phyloP scores from a whole-genome alignment of 2,113 vertebrate species.

The Brienomyrus longianalis region DNA sequence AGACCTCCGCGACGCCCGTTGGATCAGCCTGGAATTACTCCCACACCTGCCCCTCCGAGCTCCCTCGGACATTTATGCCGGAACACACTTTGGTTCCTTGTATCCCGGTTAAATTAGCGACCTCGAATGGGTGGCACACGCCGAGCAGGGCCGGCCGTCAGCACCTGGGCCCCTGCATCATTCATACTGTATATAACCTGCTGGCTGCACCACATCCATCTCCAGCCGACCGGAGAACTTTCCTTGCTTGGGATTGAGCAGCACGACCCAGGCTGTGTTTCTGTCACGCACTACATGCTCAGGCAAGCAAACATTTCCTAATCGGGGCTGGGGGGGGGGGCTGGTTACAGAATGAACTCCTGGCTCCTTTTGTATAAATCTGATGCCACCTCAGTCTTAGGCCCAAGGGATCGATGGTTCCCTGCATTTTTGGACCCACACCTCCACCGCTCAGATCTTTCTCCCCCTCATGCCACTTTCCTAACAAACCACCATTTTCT shows the following conservation, averaged over 20 bases:
- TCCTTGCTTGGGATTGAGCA: not conserved
- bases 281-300: constrained; percentile 14
- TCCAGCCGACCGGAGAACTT: not conserved
- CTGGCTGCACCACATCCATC: not conserved
- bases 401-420: not conserved
- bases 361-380: not conserved
- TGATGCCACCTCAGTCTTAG: not conserved
- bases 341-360: not conserved
- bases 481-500: not conserved
- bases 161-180: not conserved
- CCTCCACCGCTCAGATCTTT: not conserved
- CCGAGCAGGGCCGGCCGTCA: not conserved
- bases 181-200: not conserved
- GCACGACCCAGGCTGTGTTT: constrained; percentile 18
- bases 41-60: not conserved
- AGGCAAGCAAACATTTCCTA: constrained; percentile 2
- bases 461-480: not conserved
- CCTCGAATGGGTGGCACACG: not conserved
- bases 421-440: not conserved
- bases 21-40: not conserved
- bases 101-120: constrained; percentile 3
- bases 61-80: not conserved
- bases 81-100: not conserved
- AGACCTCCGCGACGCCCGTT: not conserved
- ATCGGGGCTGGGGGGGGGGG: not conserved